These are phyloP conservation scores for Oscheius sp. DNA, from an alignment of 2,888 invertebrate genomes.

Conservation along the genomic window DNA sequence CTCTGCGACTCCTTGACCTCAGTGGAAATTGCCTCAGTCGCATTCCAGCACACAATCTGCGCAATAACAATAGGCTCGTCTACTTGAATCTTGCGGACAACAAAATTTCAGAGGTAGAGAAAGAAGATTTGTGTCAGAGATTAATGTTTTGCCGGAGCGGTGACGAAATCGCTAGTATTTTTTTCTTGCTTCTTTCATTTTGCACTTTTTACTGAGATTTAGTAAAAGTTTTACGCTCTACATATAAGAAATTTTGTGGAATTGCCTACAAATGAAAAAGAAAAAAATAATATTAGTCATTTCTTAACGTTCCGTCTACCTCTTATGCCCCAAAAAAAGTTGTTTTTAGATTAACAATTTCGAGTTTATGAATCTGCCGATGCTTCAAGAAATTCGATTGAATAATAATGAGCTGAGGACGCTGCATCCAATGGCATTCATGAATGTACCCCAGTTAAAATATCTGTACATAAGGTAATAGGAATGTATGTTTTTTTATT, in stretches of 20 bases:
- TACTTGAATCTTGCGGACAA: conserved; percentile 82
- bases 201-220: no score
- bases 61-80: conserved; percentile 80
- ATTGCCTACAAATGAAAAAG: no score
- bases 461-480: conserved; percentile 79
- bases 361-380: conserved; percentile 82
- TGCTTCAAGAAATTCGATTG: conserved; percentile 78
- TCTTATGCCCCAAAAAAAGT: no score
- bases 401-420: conserved; percentile 76
- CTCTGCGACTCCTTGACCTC: conserved; percentile 82
- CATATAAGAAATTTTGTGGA: no score
- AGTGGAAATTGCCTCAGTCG: conserved; percentile 83
- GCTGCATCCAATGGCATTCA: conserved; percentile 84
- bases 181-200: no score
- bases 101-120: conserved; percentile 78
- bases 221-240: no score
- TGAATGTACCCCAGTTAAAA: conserved; percentile 79
- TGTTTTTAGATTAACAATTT: conserved; percentile 73
- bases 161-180: no score
- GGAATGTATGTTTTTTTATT: neutral
- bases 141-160: no score
- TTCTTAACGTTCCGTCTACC: neutral
- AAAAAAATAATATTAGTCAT: no score
- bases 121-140: neutral
- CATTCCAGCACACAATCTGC: conserved; percentile 84